A percentile compares a stretch with the other conserved stretches of the same genome.
Evolutionary conservation across 2,888 invertebrate species (phyloP).

Genomic region (Xanthia icteritia): DNA sequence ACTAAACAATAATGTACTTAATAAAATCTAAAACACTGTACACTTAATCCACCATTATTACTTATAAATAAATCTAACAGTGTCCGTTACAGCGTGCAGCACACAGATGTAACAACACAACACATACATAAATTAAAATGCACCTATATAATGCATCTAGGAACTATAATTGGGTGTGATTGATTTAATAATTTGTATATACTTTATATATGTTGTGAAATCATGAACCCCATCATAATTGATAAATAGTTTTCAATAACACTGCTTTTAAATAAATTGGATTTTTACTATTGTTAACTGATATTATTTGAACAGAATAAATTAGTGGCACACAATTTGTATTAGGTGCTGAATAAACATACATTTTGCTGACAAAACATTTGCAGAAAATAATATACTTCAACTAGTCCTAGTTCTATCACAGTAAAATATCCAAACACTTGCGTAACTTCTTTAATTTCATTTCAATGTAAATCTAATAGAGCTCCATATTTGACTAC

Average conservation of each 20-base stretch:
- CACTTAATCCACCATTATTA: slow-evolving; percentile 68
- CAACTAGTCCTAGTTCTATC: slow-evolving; percentile 87
- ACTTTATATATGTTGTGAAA: slow-evolving; percentile 31
- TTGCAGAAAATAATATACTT: slow-evolving; percentile 70
- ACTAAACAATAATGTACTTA: slow-evolving; percentile 66
- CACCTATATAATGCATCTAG: slow-evolving; percentile 85
- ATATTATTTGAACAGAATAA: slow-evolving; percentile 38
- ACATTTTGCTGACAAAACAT: slow-evolving; percentile 51
- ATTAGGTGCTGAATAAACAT: slow-evolving; percentile 28
- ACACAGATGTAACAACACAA: slow-evolving; percentile 68
- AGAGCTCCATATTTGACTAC: slow-evolving; percentile 27
- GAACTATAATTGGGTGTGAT: slow-evolving; percentile 77
- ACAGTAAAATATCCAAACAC: slow-evolving; percentile 88
- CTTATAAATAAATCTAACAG: slow-evolving; percentile 57
- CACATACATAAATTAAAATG: slow-evolving; percentile 82
- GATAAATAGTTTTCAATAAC: slow-evolving; percentile 18
- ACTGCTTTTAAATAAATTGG: slow-evolving; percentile 15
- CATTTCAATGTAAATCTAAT: slow-evolving; percentile 38
- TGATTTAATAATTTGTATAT: slow-evolving; percentile 21
- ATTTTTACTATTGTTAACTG: slow-evolving; percentile 30
- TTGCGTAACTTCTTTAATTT: slow-evolving; percentile 60
- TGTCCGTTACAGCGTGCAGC: slow-evolving; percentile 71
- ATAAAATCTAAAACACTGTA: slow-evolving; percentile 68
- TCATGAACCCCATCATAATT: slow-evolving; percentile 51
- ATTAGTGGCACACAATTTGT: slow-evolving; percentile 37